Conservation (phyloP, 2,797 vertebrate species). For the Manis javanica region DNA sequence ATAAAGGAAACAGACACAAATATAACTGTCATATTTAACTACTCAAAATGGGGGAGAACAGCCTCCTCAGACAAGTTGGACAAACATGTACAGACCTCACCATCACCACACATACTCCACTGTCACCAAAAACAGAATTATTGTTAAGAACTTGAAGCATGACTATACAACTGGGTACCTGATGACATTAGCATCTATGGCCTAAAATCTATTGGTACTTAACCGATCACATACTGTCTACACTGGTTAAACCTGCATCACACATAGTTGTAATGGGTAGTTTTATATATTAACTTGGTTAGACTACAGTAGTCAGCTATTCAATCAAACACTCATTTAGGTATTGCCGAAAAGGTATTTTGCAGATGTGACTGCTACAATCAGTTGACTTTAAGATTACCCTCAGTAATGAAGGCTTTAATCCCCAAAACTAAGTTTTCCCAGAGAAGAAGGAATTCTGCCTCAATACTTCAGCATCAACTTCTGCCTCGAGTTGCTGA, state of each 20-base stretch:
- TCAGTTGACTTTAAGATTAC: background rate
- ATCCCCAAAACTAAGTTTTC: background rate
- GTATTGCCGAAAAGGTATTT: background rate
- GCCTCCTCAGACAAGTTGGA: constrained; percentile 4
- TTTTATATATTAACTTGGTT: background rate
- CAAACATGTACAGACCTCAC: constrained; percentile 45
- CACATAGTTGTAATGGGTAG: too few species aligned
- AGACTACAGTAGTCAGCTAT: background rate
- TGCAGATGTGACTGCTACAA: background rate
- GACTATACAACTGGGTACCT: background rate
- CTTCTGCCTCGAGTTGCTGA: background rate
- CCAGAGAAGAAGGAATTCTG: background rate
- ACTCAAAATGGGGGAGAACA: constrained; percentile 13
- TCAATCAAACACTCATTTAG: background rate
- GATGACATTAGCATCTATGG: background rate
- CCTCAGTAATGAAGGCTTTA: background rate
- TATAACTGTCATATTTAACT: constrained; percentile 66
- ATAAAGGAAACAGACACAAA: constrained; percentile 61
- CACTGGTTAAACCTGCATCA: background rate
- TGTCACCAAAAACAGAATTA: background rate
- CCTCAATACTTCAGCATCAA: background rate
- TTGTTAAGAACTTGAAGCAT: background rate
- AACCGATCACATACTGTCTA: background rate
- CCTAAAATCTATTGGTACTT: background rate
- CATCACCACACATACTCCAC: background rate